phyloP scores from a whole-genome alignment of 2,113 vertebrate genomes.

The Danionella cerebrum region DNA sequence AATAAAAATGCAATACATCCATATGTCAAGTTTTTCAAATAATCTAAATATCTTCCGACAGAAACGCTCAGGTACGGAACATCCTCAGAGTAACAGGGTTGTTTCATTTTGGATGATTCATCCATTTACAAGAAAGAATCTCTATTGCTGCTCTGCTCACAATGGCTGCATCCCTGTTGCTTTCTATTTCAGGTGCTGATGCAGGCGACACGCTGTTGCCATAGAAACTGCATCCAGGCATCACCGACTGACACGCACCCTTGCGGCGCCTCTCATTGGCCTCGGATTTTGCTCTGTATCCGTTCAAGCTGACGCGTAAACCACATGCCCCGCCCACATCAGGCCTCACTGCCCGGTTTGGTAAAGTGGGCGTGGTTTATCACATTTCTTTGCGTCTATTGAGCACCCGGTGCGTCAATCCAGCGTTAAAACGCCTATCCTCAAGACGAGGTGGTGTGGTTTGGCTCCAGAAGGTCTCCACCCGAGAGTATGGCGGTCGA shows the following conservation, averaged over 20 bases:
- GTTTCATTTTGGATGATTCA: too few relatives aligned
- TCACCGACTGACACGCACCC: slow-evolving; percentile 49
- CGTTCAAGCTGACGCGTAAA: slow-evolving; percentile 13
- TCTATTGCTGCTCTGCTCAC: too few relatives aligned
- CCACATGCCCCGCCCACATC: slow-evolving; percentile 22
- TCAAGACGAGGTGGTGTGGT: slow-evolving; percentile 56
- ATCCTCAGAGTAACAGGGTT: too few relatives aligned
- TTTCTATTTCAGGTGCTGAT: slow-evolving; percentile 34
- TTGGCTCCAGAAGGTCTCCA: slow-evolving; percentile 63
- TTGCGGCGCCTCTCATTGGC: slow-evolving; percentile 44
- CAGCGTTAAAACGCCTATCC: slow-evolving; percentile 45
- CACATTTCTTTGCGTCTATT: slow-evolving; percentile 33
- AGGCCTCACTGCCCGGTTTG: not conserved
- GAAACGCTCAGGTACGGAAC: too few relatives aligned
- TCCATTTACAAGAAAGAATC: too few relatives aligned
- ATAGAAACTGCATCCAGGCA: slow-evolving; percentile 68
- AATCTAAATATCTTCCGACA: too few relatives aligned
- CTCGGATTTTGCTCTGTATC: slow-evolving; percentile 43
- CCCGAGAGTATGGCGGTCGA: slow-evolving; percentile 70
- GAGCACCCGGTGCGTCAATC: slow-evolving; percentile 4
- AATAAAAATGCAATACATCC: too few relatives aligned
- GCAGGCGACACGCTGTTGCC: slow-evolving; percentile 34
- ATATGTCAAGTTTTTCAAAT: too few relatives aligned
- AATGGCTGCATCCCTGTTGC: not conserved
- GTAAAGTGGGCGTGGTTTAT: slow-evolving; percentile 10